These are phyloP conservation scores for Cyanoliseus patagonus DNA, from an alignment of 2,113 vertebrate species.

Conservation along the genomic window DNA sequence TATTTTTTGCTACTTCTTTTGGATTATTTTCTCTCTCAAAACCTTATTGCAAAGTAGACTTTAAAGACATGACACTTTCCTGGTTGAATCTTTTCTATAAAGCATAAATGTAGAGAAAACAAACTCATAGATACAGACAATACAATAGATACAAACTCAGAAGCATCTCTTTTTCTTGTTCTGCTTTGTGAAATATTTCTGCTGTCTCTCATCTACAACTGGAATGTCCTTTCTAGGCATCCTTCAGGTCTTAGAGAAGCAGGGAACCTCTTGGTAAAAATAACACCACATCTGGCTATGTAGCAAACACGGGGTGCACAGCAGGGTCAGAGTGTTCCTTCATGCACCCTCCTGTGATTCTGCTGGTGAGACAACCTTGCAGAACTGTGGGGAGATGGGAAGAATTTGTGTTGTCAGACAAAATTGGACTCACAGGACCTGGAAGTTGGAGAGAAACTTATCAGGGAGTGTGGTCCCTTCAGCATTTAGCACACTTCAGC, in stretches of 20 bases:
- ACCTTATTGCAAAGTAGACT: background rate
- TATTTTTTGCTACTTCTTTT: background rate
- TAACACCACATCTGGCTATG: fast-evolving
- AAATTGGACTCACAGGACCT: background rate
- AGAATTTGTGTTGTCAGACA: background rate
- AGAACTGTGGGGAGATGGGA: background rate
- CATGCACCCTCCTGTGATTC: background rate
- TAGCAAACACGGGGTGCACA: background rate
- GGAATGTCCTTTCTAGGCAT: background rate
- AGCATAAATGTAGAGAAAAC: background rate
- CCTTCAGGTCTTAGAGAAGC: background rate
- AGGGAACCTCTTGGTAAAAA: background rate
- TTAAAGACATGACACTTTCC: background rate
- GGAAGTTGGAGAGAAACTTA: background rate
- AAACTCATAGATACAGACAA: background rate
- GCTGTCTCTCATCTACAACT: background rate
- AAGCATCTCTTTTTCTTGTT: background rate
- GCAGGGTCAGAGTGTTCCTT: background rate
- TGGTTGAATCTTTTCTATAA: background rate
- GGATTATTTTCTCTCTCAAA: background rate
- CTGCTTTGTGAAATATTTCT: background rate
- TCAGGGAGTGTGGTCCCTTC: background rate
- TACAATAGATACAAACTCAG: background rate
- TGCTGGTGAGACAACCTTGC: background rate
- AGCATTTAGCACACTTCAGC: background rate